Percentiles rank a stretch among this genome's conserved stretches.
Conservation (phyloP, 2,797 vertebrate genomes). For the Sandelia bainsii region DNA sequence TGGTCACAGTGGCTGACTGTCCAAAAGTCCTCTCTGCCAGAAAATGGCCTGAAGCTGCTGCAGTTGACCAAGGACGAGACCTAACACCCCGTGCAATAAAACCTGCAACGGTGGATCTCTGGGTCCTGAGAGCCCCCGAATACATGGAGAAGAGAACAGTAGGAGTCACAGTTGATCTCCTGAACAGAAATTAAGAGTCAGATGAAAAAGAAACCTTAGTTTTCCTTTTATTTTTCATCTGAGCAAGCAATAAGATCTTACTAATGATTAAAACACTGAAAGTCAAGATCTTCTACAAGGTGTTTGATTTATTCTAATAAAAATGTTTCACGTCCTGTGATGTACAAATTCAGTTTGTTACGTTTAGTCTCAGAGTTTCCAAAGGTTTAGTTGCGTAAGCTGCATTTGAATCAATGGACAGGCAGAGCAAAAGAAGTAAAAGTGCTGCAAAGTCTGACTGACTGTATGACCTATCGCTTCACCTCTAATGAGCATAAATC, state of each 20-base stretch:
- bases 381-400: not conserved
- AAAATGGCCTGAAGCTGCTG: not conserved
- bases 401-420: not conserved
- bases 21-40: conserved; percentile 60
- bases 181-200: not conserved
- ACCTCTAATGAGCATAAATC: not conserved
- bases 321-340: not conserved
- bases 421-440: not conserved
- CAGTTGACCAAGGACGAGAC: conserved; percentile 14
- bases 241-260: not conserved
- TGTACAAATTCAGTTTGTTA: not conserved
- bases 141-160: not conserved
- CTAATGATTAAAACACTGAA: not conserved
- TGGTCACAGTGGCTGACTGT: conserved; percentile 59
- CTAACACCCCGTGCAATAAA: not conserved
- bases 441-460: conserved; percentile 6
- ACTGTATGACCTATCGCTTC: not conserved
- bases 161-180: not conserved
- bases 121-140: not conserved
- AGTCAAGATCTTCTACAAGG: not conserved
- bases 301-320: too few relatives aligned
- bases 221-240: not conserved
- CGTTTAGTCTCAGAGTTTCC: conserved; percentile 6
- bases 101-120: not conserved
- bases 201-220: not conserved